Evolutionary conservation across 2,113 vertebrate genomes (phyloP).

Genomic region (Orthonyx spaldingii): DNA sequence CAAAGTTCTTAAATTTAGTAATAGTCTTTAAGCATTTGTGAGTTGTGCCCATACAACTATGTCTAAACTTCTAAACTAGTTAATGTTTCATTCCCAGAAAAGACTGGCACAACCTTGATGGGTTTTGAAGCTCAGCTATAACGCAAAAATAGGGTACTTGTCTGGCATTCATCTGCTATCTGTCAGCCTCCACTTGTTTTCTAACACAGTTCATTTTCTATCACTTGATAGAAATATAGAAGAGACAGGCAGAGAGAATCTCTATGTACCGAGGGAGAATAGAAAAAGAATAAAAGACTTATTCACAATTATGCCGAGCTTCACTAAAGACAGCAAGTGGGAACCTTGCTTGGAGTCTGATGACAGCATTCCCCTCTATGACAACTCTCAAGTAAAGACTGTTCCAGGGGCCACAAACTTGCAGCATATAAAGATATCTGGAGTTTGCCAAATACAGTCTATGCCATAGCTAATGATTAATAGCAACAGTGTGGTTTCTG

Average conservation of each 20-base stretch:
- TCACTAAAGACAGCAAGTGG: neutral
- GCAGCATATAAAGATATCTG: neutral
- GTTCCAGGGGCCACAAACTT: neutral
- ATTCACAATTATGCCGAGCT: constrained; percentile 5
- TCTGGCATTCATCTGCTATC: neutral
- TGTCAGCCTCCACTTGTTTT: constrained; percentile 27
- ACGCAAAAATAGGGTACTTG: neutral
- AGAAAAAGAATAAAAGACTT: constrained; percentile 1
- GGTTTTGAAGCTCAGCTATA: constrained; percentile 31
- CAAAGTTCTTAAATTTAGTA: neutral
- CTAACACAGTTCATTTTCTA: constrained; percentile 39
- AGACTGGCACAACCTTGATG: neutral
- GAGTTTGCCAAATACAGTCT: neutral
- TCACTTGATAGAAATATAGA: constrained; percentile 10
- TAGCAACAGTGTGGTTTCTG: neutral
- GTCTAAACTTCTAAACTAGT: neutral
- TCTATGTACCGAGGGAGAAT: neutral
- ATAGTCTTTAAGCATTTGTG: neutral
- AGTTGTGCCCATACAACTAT: neutral
- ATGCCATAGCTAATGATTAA: neutral
- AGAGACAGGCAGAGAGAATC: neutral
- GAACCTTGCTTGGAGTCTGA: neutral
- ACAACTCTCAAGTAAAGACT: neutral
- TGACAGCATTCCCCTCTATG: neutral
- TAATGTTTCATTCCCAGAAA: neutral